phyloP scores from a whole-genome alignment of 2,113 vertebrate genomes.

The Chionis minor region DNA sequence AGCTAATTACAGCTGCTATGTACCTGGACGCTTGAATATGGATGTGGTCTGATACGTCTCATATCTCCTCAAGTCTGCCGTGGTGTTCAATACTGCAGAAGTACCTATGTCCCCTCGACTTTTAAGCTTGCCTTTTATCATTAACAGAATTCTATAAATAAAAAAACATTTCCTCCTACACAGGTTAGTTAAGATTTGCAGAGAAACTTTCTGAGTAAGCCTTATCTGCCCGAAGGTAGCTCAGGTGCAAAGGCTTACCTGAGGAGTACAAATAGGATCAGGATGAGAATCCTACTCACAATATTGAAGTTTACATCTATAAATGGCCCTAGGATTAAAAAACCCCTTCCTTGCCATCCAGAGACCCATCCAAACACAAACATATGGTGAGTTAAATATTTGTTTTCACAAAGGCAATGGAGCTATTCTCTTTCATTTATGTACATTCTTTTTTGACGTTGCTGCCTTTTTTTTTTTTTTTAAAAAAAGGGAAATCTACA shows the following conservation, averaged over 20 bases:
- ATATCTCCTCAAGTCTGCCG: background rate
- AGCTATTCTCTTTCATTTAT: background rate
- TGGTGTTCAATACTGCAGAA: background rate
- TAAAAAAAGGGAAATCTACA: background rate
- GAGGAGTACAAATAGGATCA: background rate
- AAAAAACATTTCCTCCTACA: background rate
- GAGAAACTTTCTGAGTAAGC: background rate
- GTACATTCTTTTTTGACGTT: background rate
- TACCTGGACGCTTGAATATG: background rate
- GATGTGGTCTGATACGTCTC: background rate
- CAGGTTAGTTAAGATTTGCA: background rate
- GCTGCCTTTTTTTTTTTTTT: background rate
- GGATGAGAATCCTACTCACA: background rate
- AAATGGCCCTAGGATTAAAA: background rate
- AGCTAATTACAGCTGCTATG: background rate
- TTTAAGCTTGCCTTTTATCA: background rate
- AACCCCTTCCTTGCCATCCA: background rate
- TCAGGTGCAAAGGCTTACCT: background rate
- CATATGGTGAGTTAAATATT: constrained; percentile 1
- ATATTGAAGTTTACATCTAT: background rate
- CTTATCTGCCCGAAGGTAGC: background rate
- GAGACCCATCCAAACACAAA: background rate
- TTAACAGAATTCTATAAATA: background rate
- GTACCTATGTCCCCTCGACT: background rate
- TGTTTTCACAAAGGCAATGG: constrained; percentile 17